Conservation (phyloP, 2,113 vertebrate species). For the Calidris pugnax region DNA sequence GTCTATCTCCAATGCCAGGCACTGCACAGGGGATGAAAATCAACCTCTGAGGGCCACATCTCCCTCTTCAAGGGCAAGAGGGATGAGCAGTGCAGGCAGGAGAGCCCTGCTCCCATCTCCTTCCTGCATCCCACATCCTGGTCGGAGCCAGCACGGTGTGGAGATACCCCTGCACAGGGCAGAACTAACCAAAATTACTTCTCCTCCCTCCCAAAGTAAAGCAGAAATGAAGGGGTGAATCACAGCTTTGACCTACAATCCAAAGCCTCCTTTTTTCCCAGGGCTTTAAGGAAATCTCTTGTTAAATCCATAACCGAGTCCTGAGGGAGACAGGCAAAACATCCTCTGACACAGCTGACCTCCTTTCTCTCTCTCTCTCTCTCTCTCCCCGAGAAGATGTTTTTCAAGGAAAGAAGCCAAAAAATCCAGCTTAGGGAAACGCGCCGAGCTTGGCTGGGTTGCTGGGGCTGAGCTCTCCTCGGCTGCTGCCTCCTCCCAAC, state of each 20-base stretch:
- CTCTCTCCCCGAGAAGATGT: not conserved
- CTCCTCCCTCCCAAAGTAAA: not conserved
- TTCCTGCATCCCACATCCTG: rapidly evolving
- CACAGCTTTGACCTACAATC: slow-evolving; percentile 52
- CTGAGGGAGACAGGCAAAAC: slow-evolving; percentile 59
- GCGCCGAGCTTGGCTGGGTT: not conserved
- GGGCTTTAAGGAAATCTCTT: slow-evolving; percentile 55
- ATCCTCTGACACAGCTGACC: slow-evolving; percentile 60
- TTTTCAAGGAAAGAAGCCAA: slow-evolving; percentile 61
- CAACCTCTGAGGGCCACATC: not conserved
- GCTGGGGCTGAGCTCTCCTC: not conserved
- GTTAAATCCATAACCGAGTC: slow-evolving; percentile 55
- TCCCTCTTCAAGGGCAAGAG: not conserved
- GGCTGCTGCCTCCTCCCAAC: not conserved
- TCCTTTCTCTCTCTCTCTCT: not conserved
- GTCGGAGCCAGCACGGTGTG: rapidly evolving
- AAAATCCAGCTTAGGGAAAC: slow-evolving; percentile 11
- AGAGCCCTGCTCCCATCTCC: not conserved
- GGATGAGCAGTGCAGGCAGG: not conserved
- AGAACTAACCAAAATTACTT: not conserved
- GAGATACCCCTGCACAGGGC: not conserved
- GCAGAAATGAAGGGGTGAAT: not conserved
- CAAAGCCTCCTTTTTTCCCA: slow-evolving; percentile 53
- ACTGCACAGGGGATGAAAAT: not conserved
- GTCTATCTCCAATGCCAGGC: not conserved